A percentile compares a stretch with the other conserved stretches of the same genome.
phyloP scores from a whole-genome alignment of 1,140 invertebrate genomes.

The Drosophila yakuba region DNA sequence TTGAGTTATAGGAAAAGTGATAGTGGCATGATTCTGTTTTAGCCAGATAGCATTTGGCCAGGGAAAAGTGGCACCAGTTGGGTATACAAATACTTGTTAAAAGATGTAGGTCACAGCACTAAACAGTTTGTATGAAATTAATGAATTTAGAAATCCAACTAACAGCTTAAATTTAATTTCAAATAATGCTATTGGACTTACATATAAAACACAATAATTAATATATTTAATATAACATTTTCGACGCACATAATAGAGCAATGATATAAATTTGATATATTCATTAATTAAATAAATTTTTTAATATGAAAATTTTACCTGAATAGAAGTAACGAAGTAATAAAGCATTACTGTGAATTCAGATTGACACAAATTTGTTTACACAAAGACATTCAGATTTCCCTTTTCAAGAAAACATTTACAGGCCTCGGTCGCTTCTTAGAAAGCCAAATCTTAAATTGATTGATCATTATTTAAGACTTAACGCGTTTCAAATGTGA shows the following conservation, averaged over 20 bases:
- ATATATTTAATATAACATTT: no score
- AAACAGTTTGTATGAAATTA: background rate
- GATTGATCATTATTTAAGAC: conserved; percentile 50
- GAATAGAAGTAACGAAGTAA: background rate
- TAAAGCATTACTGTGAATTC: background rate
- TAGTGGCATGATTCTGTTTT: conserved; percentile 29
- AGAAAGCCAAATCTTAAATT: conserved; percentile 22
- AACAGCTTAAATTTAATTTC: no score
- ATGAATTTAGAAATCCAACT: no score
- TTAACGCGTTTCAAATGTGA: conserved; percentile 48
- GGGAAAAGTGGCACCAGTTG: background rate
- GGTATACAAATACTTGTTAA: background rate
- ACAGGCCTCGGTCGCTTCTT: conserved; percentile 3
- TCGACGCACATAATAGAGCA: no score
- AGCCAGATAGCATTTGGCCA: background rate
- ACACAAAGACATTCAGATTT: conserved; percentile 15
- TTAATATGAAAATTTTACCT: no score
- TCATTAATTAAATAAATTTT: no score
- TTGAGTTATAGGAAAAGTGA: conserved; percentile 63
- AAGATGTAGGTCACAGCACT: conserved; percentile 7
- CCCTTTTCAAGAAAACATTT: conserved; percentile 29
- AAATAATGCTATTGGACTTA: no score
- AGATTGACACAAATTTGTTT: conserved; percentile 30
- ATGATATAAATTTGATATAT: no score
- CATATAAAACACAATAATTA: no score